Evolutionary conservation across 2,113 vertebrate species (phyloP), one percentile per base, ranked within the genome.

Genomic region (Crotalus viridis): DNA sequence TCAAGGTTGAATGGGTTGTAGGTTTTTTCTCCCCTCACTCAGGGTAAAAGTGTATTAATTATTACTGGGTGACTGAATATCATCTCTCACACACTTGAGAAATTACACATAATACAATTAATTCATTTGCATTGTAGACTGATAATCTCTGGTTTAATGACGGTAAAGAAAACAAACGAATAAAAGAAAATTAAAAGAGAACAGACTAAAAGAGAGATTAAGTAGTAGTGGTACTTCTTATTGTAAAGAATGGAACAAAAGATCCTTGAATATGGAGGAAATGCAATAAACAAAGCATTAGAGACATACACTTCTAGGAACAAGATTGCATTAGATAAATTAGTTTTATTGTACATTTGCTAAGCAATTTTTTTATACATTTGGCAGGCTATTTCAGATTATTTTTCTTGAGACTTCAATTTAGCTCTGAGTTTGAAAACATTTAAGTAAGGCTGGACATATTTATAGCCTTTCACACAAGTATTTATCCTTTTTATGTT

Each of bases 141-240:
- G 88, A 21, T 86, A 85, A 91, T 89, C 92, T 90, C 91, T 91
- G 19, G 87, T 56, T 93, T 19, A 91, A 90, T 5, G 88, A 64
- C 90, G 89, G 5, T 5, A 90, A 19, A 91, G 90, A 91, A 33
- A 57, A 88, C 10, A 43, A 19, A 93, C n/a, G 17, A 51, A 85
- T 46, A 15, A 86, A 90, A 39, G 55, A 24, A 55, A 28, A 52
- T 10, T 28, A 51, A 9, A 7, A 59, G 5, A 24, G 15, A 22
- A 54, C 85, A 90, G 85, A 3, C 55, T 94, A 93, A 46, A 1
- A 54, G 61, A 91, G 24, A 74, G 7, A 19, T 22, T 33, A 89
- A 90, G 43, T 94, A 86, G 28, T 8, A 28, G 46, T 56, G 43
- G 33, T 46, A 69, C n/a, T 86, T n/a, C n/a, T 86, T n/a, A 19